Percentiles rank a stretch among this genome's conserved stretches.
These are phyloP conservation scores for Incurvaria masculella DNA, from an alignment of 2,888 invertebrate species.

Conservation along the genomic window DNA sequence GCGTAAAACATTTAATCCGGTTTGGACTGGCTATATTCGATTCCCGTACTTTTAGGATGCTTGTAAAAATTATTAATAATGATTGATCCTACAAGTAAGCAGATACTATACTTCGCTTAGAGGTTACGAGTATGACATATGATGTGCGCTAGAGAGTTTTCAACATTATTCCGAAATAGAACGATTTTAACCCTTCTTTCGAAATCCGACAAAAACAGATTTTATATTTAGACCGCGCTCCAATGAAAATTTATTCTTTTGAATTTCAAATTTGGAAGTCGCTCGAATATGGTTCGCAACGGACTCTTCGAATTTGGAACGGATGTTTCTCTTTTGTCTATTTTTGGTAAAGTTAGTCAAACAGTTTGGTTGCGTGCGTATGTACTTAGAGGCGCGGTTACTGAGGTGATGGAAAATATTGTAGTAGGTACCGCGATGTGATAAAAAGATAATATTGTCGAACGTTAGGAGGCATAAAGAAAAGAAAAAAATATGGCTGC, in stretches of 20 bases:
- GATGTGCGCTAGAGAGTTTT: conserved; percentile 44
- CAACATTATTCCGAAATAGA: conserved; percentile 56
- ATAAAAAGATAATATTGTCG: no score
- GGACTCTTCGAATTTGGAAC: neutral
- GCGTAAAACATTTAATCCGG: neutral
- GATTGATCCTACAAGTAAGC: neutral
- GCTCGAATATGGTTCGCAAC: conserved; percentile 32
- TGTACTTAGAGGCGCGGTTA: no score
- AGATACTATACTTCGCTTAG: conserved; percentile 35
- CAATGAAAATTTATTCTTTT: conserved; percentile 44
- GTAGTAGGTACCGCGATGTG: no score
- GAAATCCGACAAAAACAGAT: conserved; percentile 53
- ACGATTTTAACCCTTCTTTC: conserved; percentile 57
- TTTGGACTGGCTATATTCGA: neutral
- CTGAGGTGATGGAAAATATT: no score
- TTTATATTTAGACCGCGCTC: conserved; percentile 51
- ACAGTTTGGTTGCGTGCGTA: neutral
- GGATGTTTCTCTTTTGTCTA: neutral
- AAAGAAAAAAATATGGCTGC: no score
- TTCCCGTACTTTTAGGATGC: neutral
- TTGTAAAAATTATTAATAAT: neutral
- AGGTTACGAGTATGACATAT: conserved; percentile 56
- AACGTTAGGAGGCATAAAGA: no score
- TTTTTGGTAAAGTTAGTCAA: neutral
- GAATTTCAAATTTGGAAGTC: conserved; percentile 45